Conservation (phyloP, 1,140 invertebrate genomes). For the Samia ricini region DNA sequence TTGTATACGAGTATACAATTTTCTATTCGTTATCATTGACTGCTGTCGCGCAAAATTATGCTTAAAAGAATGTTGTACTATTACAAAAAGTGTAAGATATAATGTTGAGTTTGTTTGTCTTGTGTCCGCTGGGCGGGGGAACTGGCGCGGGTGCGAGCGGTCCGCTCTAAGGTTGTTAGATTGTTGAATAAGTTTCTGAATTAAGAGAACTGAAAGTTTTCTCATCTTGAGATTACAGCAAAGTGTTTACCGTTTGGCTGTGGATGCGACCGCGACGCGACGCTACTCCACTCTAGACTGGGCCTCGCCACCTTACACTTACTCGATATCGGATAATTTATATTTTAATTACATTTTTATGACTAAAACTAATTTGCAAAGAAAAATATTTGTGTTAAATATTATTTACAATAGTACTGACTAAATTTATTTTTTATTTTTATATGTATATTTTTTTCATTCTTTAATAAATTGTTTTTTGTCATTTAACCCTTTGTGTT, state of each 20-base stretch:
- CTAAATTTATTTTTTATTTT: too few relatives aligned
- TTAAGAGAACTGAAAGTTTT: slow-evolving; percentile 79
- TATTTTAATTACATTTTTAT: slow-evolving; percentile 42
- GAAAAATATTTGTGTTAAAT: background rate
- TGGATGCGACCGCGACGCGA: slow-evolving; percentile 63
- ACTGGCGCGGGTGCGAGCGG: too few relatives aligned
- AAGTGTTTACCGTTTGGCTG: slow-evolving; percentile 78
- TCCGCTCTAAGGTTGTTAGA: slow-evolving; percentile 76
- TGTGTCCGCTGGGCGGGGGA: slow-evolving; percentile 61
- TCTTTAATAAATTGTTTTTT: too few relatives aligned
- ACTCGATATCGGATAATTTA: slow-evolving; percentile 42
- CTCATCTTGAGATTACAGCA: slow-evolving; percentile 79
- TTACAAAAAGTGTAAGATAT: slow-evolving; percentile 56
- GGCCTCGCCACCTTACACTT: slow-evolving; percentile 15
- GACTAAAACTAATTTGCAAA: slow-evolving; percentile 2
- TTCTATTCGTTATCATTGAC: too few relatives aligned
- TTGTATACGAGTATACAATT: too few relatives aligned
- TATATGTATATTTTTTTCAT: too few relatives aligned
- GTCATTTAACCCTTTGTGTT: too few relatives aligned
- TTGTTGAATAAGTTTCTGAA: slow-evolving; percentile 79
- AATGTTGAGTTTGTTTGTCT: slow-evolving; percentile 72
- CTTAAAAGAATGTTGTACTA: too few relatives aligned
- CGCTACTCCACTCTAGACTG: slow-evolving; percentile 44
- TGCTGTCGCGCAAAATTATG: too few relatives aligned
- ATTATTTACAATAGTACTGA: background rate